A percentile compares a stretch with the other conserved stretches of the same genome.
These are phyloP conservation scores for Buphagus erythrorhynchus DNA, from an alignment of 2,797 vertebrate species.

Conservation along the genomic window DNA sequence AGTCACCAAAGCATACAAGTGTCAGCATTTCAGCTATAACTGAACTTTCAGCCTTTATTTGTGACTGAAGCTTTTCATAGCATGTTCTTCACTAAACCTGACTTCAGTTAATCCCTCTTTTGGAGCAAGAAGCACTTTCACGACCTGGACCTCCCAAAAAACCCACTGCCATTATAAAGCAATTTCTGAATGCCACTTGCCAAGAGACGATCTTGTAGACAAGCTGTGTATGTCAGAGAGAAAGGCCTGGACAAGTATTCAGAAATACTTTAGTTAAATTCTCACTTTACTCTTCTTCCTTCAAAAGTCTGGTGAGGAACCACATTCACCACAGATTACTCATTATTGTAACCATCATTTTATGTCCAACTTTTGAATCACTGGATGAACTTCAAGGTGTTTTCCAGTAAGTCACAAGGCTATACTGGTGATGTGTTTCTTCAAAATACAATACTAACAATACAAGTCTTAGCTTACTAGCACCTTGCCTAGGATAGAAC, in stretches of 20 bases:
- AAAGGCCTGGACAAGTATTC: background rate
- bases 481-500: rapidly evolving
- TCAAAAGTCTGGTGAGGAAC: background rate
- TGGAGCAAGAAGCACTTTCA: background rate
- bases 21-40: background rate
- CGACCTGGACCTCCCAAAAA: background rate
- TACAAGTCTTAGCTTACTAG: background rate
- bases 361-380: background rate
- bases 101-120: background rate
- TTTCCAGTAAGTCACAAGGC: background rate
- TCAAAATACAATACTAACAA: background rate
- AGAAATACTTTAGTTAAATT: background rate
- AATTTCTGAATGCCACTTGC: background rate
- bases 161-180: background rate
- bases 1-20: background rate
- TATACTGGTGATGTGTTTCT: background rate
- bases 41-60: background rate
- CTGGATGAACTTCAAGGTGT: background rate
- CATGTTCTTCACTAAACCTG: background rate
- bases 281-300: background rate
- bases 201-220: background rate
- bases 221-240: background rate
- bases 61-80: background rate
- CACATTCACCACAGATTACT: background rate
- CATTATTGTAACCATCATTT: background rate